Base-by-base conservation (phyloP, 2,113 vertebrate genomes). In the Chlamydotis undulata region DNA sequence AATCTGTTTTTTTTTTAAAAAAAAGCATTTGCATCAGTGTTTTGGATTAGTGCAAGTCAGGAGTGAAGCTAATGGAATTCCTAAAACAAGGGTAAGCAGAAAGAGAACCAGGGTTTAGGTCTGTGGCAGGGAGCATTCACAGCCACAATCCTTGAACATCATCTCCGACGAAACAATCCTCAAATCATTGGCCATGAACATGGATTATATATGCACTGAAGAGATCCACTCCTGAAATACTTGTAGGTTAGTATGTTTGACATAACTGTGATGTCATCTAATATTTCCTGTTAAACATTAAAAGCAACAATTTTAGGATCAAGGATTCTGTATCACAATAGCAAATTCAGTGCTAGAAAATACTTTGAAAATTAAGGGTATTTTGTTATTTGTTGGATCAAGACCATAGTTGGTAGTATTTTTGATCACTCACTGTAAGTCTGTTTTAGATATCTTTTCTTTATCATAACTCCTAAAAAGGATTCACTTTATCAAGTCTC, bases 121-220 rank as follows among this genome's bases (percentile, higher is more conserved):
- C 13, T 3, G 0, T 37, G 25, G 12, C 29, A 71, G 11, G n/a
- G 28, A 65, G 13, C 0, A 0, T 71, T 55, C 39, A 67, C 12
- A 65, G 25, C 29, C 31, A 41, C n/a, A 63, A 31, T 23, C 24
- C 26, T 63, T 74, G 33, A 74, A 70, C 26, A 61, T 8, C 7
- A 24, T 56, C 64, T 94, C 63, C 1, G 1, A 26, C 50, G 63
- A 53, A 75, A 57, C 17, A 67, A 24, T 69, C 26, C 26, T 71
- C 23, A 61, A 87, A 57, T 24, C 9, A 24, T 11, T 53, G 45
- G 6, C 29, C 24, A 14, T 12, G 6, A 78, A 45, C 12, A 14
- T 8, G 21, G 24, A 15, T 35, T 49, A 8, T 50, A 41, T 55
- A 31, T 56, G 15, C 12, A n/a, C 65, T 56, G 4, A 86, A 45